Evolutionary conservation across 2,797 vertebrate genomes (phyloP).

Genomic region (Dromococcyx pavoninus): DNA sequence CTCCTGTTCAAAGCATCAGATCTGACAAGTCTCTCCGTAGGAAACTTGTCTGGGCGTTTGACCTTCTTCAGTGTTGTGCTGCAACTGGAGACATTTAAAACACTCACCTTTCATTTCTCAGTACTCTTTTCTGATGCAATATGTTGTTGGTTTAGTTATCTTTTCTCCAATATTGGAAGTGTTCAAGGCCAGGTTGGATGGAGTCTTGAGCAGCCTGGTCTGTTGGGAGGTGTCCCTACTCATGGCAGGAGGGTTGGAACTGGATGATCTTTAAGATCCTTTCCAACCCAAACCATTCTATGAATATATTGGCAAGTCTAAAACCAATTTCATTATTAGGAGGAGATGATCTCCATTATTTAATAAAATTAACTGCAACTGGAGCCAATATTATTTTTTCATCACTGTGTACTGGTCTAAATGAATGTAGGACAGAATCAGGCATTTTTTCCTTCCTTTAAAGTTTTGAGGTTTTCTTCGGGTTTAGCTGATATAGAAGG

Average conservation of each 20-base stretch:
- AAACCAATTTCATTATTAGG: not conserved
- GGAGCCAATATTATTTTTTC: not conserved
- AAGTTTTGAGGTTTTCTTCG: not conserved
- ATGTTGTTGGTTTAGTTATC: not conserved
- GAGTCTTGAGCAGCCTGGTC: too few relatives aligned
- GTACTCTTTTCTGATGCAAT: not conserved
- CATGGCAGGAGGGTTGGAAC: too few relatives aligned
- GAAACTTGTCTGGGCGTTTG: not conserved
- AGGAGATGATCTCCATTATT: not conserved
- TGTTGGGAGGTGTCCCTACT: too few relatives aligned
- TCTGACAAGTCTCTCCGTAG: not conserved
- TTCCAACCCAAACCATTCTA: too few relatives aligned
- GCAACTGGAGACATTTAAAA: constrained; percentile 3
- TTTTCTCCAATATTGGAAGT: not conserved
- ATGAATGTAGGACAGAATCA: not conserved
- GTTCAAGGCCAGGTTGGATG: too few relatives aligned
- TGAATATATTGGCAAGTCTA: not conserved
- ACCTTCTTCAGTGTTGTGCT: not conserved
- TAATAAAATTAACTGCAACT: not conserved
- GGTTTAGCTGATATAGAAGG: not conserved
- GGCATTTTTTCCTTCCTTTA: not conserved
- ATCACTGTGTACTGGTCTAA: not conserved
- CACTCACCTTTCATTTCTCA: not conserved
- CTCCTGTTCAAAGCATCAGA: not conserved
- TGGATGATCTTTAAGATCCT: too few relatives aligned